phyloP scores from a whole-genome alignment of 2,113 vertebrate genomes.

The Ariopsis seemanni region DNA sequence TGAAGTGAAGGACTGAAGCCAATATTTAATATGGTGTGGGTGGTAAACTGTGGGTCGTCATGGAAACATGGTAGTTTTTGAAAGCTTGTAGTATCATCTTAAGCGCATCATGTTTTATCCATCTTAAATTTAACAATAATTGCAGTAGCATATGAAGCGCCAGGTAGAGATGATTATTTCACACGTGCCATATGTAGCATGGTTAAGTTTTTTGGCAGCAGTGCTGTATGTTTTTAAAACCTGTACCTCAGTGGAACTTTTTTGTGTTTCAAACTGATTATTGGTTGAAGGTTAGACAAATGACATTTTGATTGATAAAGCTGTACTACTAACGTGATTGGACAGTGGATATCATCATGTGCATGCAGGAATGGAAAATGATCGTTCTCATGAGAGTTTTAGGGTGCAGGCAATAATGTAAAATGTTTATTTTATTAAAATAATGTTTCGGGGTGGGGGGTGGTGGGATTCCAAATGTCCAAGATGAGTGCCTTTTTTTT shows the following conservation, averaged over 20 bases:
- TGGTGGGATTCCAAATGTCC: background rate
- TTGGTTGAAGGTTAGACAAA: background rate
- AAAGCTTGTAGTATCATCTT: conserved; percentile 18
- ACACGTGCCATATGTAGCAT: conserved; percentile 1
- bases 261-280: background rate
- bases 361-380: conserved; percentile 20
- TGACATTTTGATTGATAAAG: background rate
- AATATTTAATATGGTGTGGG: conserved; percentile 23
- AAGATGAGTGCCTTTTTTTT: background rate
- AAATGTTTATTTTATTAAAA: conserved; percentile 13
- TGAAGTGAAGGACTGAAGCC: conserved; percentile 4
- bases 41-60: conserved; percentile 51
- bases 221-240: background rate
- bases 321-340: background rate
- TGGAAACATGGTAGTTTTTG: conserved; percentile 56
- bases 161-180: background rate
- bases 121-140: conserved; percentile 11
- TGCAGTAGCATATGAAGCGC: background rate
- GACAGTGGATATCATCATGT: background rate
- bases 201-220: background rate
- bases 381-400: background rate
- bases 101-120: conserved; percentile 29
- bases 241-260: background rate
- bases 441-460: background rate
- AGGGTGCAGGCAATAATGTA: background rate